Base-by-base conservation (phyloP, 1,140 invertebrate species). In the Danaus plexippus region DNA sequence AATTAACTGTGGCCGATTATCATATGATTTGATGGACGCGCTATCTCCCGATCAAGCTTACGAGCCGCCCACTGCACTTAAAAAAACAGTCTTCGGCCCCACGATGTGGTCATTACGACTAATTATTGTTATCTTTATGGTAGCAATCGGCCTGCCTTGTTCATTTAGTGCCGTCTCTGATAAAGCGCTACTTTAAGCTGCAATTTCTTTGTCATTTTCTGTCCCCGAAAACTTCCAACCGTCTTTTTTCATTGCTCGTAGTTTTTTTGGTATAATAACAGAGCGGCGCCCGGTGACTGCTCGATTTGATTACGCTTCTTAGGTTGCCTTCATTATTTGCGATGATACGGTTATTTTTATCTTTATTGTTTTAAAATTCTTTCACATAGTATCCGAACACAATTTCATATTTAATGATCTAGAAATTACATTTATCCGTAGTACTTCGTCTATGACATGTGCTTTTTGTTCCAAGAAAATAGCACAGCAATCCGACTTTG, bases 61-160 rank as follows among this genome's bases (percentile, higher is more conserved):
- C 63, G 67, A 63, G 67, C 79, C 77, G 79, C 79, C 80, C 77
- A 79, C 75, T 66, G 73, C 67, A 75, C 72, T 75, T 73, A 64
- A 71, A 73, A 79, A 77, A 71, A 71, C 66, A 58, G 56, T 57
- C 63, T 56, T 43, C n/a, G 63, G 63, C 64, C 65, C 71, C 68
- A 68, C 72, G 64, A 75, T 60, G 70, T 57, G 69, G 72, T 80
- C 75, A 85, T 85, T 82, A 82, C 66, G 59, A 68, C 80, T 86
- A 86, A 86, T 84, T 86, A 84, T 84, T 86, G 75, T 84, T 84
- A 84, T 86, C 78, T 84, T 73, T 80, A 77, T 83, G 66, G 79
- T 83, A 84, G 79, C 79, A 74, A 80, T 86, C 77, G 74, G 64
- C 69, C 65, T 73, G 73, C 72, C 69, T 69, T 71, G 69, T 80